Evolutionary conservation across 2,113 vertebrate genomes (phyloP).

Genomic region (Romanogobio albipinnatus): DNA sequence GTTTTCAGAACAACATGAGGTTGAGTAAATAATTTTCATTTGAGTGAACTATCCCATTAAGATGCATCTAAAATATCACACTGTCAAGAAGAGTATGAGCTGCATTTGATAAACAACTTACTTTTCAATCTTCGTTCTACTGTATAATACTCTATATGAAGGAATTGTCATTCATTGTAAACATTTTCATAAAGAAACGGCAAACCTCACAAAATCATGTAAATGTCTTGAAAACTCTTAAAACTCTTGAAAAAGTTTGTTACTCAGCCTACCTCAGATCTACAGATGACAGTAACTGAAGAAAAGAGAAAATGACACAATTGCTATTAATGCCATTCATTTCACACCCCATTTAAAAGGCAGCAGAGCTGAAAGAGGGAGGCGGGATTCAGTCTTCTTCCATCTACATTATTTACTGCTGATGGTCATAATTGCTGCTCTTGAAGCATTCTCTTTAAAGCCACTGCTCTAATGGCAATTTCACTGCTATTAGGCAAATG

Average conservation of each 20-base stretch:
- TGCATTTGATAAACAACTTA: not conserved
- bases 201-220: not conserved
- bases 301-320: slow-evolving; percentile 45
- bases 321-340: slow-evolving; percentile 75
- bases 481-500: slow-evolving; percentile 65
- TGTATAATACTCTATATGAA: not conserved
- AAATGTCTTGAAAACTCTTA: not conserved
- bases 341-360: slow-evolving; percentile 73
- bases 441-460: slow-evolving; percentile 61
- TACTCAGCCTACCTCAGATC: not conserved
- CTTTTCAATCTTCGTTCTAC: not conserved
- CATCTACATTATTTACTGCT: slow-evolving; percentile 56
- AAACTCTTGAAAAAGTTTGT: not conserved
- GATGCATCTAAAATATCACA: not conserved
- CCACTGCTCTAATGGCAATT: slow-evolving; percentile 52
- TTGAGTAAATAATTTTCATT: not conserved
- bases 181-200: not conserved
- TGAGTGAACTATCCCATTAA: not conserved
- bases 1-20: not conserved
- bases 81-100: not conserved
- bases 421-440: slow-evolving; percentile 63
- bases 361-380: slow-evolving; percentile 38
- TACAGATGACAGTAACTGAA: slow-evolving; percentile 66
- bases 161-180: too few relatives aligned
- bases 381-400: not conserved